Evolutionary conservation across 2,113 vertebrate species (phyloP), one percentile per base, ranked within the genome.

Genomic region (Cygnus buccinator): DNA sequence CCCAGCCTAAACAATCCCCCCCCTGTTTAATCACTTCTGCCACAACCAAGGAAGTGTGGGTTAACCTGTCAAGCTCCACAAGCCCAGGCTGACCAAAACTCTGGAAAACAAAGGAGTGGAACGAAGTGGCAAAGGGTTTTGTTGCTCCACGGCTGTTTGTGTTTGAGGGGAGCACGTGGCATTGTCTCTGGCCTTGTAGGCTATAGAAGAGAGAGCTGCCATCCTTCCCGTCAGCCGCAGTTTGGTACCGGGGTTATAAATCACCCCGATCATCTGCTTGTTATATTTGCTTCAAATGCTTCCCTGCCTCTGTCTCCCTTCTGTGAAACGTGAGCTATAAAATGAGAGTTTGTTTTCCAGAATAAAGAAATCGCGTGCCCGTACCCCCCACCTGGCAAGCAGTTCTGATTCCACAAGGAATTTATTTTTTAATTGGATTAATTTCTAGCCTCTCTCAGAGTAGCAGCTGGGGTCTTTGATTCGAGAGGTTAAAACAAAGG

Each of bases 1-100:
- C 76, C 52, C 4, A 7, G 73, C 43, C 87, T 96, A 95, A 97
- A 97, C 94, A 97, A 95, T 95, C 81, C 31, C 26, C 26, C 26
- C 77, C 78, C 82, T 97, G 97, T 97, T 97, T 97, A 97, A 97
- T 92, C 92, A 97, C 48, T 92, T 95, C 75, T 94, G 33, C 63
- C 1, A 9, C 79, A 95, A 92, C 73, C 59, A 89, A 92, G 80
- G 85, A 95, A 74, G 83, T 92, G 94, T 88, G 93, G 91, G 96
- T 97, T 97, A 97, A 97, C 95, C 94, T 95, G 97, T 97, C 97
- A 97, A 96, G 81, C 78, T 87, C 74, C 72, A 90, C 92, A 93
- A 93, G 87, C 37, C 63, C 1, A 1, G 26, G 73, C 88, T 94
- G 91, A 97, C 96, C 97, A 92, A 97, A 94, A 31, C 70, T 74